phyloP scores from a whole-genome alignment of 2,113 vertebrate species.

The Pterophyllum scalare region DNA sequence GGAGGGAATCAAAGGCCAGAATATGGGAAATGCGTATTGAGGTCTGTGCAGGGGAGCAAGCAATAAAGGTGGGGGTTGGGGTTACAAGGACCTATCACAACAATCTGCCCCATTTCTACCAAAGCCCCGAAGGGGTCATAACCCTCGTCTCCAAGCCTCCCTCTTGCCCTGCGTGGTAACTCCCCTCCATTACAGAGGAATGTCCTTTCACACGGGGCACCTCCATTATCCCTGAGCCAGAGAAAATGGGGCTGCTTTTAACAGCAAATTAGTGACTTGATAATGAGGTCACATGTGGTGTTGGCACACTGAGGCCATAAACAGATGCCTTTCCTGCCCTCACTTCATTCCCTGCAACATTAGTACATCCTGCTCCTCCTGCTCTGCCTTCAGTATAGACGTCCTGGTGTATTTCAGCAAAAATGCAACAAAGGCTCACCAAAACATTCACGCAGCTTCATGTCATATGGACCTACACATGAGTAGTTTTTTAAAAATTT shows the following conservation, averaged over 20 bases:
- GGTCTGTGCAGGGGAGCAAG: conserved; percentile 32
- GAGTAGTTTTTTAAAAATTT: neutral
- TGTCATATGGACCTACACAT: neutral
- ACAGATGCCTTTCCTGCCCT: conserved; percentile 63
- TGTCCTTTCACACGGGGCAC: conserved; percentile 75
- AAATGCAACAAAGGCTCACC: conserved; percentile 1
- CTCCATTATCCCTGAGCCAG: conserved; percentile 73
- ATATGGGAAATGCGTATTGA: conserved; percentile 86
- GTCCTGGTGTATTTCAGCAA: conserved; percentile 22
- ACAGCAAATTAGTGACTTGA: conserved; percentile 83
- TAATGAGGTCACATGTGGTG: conserved; percentile 75
- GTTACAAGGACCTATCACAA: conserved; percentile 66
- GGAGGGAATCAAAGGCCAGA: conserved; percentile 92
- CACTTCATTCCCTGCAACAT: conserved; percentile 41
- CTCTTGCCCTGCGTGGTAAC: conserved; percentile 69
- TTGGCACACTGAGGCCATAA: conserved; percentile 68
- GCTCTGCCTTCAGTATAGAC: neutral
- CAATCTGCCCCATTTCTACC: conserved; percentile 71
- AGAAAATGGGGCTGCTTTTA: conserved; percentile 77
- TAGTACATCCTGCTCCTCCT: conserved; percentile 37
- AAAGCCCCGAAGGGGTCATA: conserved; percentile 73
- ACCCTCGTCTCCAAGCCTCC: conserved; percentile 56
- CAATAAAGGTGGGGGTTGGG: neutral
- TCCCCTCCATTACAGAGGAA: conserved; percentile 76
- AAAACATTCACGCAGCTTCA: neutral